Conservation (phyloP, 2,113 vertebrate species). For the Gnathochromis pfefferi region DNA sequence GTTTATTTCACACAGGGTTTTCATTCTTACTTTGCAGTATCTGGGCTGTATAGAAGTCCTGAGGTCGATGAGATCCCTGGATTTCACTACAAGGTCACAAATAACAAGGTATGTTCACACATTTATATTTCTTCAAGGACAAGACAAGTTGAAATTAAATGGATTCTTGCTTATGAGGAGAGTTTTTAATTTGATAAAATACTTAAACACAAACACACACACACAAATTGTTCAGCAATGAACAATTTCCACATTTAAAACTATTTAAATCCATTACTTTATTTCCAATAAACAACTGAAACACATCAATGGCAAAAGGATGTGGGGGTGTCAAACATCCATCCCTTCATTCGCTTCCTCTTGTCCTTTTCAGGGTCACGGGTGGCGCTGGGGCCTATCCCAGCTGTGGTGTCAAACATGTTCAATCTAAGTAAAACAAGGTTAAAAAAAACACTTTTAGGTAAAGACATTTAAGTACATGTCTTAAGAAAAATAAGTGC, state of each 20-base stretch:
- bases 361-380: neutral
- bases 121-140: neutral
- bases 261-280: neutral
- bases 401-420: neutral
- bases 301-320: neutral
- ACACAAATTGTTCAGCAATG: neutral
- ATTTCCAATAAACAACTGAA: neutral
- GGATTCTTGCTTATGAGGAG: neutral
- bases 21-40: conserved; percentile 65
- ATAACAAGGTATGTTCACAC: conserved; percentile 70
- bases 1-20: neutral
- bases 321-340: neutral
- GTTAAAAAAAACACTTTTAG: neutral
- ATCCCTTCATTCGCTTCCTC: neutral
- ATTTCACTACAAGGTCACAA: conserved; percentile 77
- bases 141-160: neutral
- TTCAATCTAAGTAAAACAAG: neutral
- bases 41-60: conserved; percentile 78
- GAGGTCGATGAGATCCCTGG: conserved; percentile 79
- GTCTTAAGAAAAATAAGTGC: neutral
- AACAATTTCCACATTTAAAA: neutral
- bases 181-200: neutral
- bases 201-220: neutral
- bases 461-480: neutral
- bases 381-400: neutral